phyloP scores from a whole-genome alignment of 2,113 vertebrate species.

The Syngnathus typhle region DNA sequence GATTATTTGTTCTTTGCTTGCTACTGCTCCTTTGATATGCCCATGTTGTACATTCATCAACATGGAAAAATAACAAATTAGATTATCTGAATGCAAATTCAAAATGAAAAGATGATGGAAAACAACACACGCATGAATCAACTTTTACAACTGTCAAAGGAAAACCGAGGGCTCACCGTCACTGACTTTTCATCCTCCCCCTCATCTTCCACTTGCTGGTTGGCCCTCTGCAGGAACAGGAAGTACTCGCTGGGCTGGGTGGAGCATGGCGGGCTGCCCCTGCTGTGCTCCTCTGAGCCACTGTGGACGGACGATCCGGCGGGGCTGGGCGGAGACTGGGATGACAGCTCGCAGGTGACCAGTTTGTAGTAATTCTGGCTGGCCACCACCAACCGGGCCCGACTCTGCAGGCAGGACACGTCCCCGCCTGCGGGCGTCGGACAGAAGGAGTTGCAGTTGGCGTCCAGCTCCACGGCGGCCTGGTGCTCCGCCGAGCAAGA shows the following conservation, averaged over 20 bases:
- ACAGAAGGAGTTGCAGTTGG: slow-evolving; percentile 91
- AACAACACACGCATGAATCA: background rate
- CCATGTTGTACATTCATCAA: background rate
- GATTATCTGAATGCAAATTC: no score
- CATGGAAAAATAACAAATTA: no score
- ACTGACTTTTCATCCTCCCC: slow-evolving; percentile 10
- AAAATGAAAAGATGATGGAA: background rate
- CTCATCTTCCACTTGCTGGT: slow-evolving; percentile 51
- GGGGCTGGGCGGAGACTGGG: slow-evolving; percentile 91
- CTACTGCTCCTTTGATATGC: background rate
- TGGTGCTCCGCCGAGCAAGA: slow-evolving; percentile 68
- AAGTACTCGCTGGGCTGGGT: slow-evolving; percentile 89
- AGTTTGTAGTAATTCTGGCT: slow-evolving; percentile 98
- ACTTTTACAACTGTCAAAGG: no score
- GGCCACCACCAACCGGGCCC: slow-evolving; percentile 88
- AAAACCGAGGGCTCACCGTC: slow-evolving; percentile 27
- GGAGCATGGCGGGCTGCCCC: slow-evolving; percentile 78
- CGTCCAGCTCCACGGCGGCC: slow-evolving; percentile 78
- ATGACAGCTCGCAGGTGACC: slow-evolving; percentile 93
- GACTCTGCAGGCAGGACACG: slow-evolving; percentile 88
- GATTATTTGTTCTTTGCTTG: background rate
- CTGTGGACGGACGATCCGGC: slow-evolving; percentile 88
- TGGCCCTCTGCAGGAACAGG: slow-evolving; percentile 79
- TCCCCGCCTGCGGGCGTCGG: slow-evolving; percentile 69
- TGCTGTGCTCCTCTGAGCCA: slow-evolving; percentile 88